Conservation (phyloP, 2,113 vertebrate genomes). For the Tragelaphus buxtoni region DNA sequence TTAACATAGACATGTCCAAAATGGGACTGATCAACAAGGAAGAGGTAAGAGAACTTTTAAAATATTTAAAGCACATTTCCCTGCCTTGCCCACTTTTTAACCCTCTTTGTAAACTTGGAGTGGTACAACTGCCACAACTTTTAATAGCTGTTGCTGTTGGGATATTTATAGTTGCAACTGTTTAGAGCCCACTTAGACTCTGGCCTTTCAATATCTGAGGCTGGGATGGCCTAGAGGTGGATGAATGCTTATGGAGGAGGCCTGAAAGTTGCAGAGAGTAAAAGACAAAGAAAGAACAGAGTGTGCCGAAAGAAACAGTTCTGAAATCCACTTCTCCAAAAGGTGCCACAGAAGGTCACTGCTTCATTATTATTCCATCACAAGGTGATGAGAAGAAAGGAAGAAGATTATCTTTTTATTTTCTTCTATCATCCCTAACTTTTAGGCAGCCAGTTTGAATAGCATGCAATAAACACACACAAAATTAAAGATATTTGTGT, state of each 20-base stretch:
- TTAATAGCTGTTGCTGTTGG: not conserved
- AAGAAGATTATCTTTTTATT: conserved; percentile 23
- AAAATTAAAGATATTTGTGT: conserved; percentile 11
- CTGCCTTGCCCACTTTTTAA: not conserved
- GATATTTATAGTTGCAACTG: conserved; percentile 28
- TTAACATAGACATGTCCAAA: conserved; percentile 92
- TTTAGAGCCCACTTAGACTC: not conserved
- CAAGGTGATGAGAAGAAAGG: not conserved
- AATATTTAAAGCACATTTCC: not conserved
- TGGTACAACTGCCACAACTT: not conserved
- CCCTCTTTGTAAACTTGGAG: not conserved
- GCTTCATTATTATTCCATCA: not conserved
- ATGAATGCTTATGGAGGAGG: not conserved
- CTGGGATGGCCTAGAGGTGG: not conserved
- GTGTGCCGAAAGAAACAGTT: conserved; percentile 21
- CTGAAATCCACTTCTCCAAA: not conserved
- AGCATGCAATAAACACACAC: not conserved
- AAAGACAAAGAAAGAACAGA: conserved; percentile 26
- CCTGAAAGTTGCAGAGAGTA: not conserved
- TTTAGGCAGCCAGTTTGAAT: not conserved
- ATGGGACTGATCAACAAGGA: conserved; percentile 91
- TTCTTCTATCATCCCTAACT: conserved; percentile 4
- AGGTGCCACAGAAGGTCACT: not conserved
- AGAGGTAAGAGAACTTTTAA: conserved; percentile 85
- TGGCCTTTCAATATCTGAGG: not conserved